Conservation (phyloP, 2,113 vertebrate genomes). For the Fulica atra region DNA sequence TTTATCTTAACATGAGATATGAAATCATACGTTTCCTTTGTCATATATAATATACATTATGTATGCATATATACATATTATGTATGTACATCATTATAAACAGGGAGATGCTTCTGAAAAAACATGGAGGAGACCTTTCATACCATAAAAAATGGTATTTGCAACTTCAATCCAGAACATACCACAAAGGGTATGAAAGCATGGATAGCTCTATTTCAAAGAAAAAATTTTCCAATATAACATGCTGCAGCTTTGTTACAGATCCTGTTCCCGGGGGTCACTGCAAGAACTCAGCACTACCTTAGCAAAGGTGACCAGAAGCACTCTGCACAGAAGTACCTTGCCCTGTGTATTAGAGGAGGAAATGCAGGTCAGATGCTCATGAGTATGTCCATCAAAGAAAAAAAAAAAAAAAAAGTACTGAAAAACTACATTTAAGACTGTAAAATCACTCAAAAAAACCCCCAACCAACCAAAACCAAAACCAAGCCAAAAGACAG, state of each 20-base stretch:
- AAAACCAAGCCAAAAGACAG: not conserved
- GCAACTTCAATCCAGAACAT: not conserved
- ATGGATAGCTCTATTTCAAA: not conserved
- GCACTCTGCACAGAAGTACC: not conserved
- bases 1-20: not conserved
- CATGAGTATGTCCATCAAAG: not conserved
- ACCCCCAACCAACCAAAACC: no score
- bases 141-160: not conserved
- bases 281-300: not conserved
- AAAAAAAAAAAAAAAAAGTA: not conserved
- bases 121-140: not conserved
- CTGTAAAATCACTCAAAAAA: not conserved
- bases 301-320: not conserved
- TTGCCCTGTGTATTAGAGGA: not conserved
- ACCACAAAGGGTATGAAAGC: not conserved
- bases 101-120: not conserved
- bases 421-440: not conserved
- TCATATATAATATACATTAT: not conserved
- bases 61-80: not conserved
- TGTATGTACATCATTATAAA: not conserved
- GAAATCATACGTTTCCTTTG: not conserved
- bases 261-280: not conserved
- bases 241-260: not conserved
- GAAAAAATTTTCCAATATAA: not conserved
- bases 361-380: slow-evolving; percentile 17